Evolutionary conservation across 1,140 invertebrate species (phyloP).

Genomic region (Sycophila sp.): DNA sequence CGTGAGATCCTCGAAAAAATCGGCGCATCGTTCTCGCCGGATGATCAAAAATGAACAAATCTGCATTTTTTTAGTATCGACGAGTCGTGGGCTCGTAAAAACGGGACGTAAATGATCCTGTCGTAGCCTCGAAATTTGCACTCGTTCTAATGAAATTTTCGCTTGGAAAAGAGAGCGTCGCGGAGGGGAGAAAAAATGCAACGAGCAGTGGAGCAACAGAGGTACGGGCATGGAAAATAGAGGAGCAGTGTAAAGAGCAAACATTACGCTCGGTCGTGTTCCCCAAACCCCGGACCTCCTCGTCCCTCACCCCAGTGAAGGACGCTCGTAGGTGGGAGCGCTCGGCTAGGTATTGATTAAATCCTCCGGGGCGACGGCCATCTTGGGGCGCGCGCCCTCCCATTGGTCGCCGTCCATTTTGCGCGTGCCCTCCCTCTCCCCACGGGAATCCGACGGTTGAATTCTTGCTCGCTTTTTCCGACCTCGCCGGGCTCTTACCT

Average conservation of each 20-base stretch:
- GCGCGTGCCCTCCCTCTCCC: slow-evolving; percentile 44
- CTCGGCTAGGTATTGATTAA: slow-evolving; percentile 64
- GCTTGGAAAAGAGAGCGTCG: not conserved
- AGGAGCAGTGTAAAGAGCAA: slow-evolving; percentile 8
- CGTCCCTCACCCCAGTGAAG: slow-evolving; percentile 48
- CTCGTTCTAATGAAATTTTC: slow-evolving; percentile 22
- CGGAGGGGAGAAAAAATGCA: not conserved
- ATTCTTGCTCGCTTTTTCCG: slow-evolving; percentile 47
- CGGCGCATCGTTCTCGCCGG: no score
- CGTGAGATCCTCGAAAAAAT: no score
- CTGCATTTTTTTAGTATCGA: no score
- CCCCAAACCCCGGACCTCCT: slow-evolving; percentile 17
- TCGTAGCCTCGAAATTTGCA: no score
- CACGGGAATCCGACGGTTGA: slow-evolving; percentile 55
- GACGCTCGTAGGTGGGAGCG: slow-evolving; percentile 36
- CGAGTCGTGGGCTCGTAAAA: no score
- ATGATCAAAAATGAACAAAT: no score
- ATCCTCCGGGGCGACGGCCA: slow-evolving; percentile 59
- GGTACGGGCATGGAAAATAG: not conserved
- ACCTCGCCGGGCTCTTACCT: no score
- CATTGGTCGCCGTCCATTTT: slow-evolving; percentile 65
- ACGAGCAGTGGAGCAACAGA: not conserved
- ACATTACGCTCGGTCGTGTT: slow-evolving; percentile 15
- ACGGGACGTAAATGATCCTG: no score
- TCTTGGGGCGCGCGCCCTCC: slow-evolving; percentile 55